Evolutionary conservation across 1,140 invertebrate genomes (phyloP).

Genomic region (Drosophila repletoides): DNA sequence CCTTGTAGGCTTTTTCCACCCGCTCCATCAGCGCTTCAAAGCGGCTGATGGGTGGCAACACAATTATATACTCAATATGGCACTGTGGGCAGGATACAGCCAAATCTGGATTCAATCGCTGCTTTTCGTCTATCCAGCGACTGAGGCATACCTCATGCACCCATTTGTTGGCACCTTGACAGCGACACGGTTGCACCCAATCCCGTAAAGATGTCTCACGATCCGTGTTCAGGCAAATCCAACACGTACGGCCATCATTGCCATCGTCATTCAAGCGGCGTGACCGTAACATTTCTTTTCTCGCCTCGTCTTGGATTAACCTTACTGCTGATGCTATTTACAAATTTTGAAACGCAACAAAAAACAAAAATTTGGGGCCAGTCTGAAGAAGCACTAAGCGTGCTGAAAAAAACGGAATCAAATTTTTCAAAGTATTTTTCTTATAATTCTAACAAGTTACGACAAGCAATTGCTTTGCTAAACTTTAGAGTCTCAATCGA

Average conservation of each 20-base stretch:
- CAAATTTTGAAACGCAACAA: slow-evolving; percentile 23
- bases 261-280: slow-evolving; percentile 2
- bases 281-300: slow-evolving; percentile 1
- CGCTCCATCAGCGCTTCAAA: slow-evolving; percentile 42
- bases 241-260: slow-evolving; percentile 48
- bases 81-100: slow-evolving; percentile 51
- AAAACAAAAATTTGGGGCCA: slow-evolving; percentile 1
- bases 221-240: slow-evolving; percentile 56
- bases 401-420: slow-evolving; percentile 8
- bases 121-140: slow-evolving; percentile 64
- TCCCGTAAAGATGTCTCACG: slow-evolving; percentile 38
- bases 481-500: no score
- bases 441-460: background rate
- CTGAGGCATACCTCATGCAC: slow-evolving; percentile 59
- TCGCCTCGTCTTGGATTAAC: no score
- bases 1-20: slow-evolving; percentile 35
- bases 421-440: background rate
- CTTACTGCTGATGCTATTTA: no score
- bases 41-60: slow-evolving; percentile 41
- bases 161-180: slow-evolving; percentile 67
- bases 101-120: slow-evolving; percentile 27
- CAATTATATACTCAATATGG: slow-evolving; percentile 57
- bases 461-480: background rate
- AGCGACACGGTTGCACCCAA: slow-evolving; percentile 63
- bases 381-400: background rate